Conservation (phyloP, 2,888 invertebrate genomes). For the Eumacrocentrus americanus region DNA sequence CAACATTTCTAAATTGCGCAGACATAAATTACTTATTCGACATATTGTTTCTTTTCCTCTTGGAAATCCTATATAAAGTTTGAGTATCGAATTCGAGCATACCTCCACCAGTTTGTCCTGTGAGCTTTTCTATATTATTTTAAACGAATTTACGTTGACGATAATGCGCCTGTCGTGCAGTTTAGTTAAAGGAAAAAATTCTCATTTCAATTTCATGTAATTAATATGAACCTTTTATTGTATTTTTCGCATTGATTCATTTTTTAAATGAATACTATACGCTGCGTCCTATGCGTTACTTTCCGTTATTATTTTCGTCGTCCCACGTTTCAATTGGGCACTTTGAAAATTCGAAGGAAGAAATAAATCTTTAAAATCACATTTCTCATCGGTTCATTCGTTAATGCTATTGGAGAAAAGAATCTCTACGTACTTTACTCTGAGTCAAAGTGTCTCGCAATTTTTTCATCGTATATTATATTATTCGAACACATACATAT, state of each 20-base stretch:
- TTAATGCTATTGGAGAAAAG: neutral
- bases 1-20: neutral
- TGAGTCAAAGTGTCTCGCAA: neutral
- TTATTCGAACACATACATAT: neutral
- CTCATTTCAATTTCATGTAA: neutral
- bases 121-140: neutral
- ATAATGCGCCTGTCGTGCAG: neutral
- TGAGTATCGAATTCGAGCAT: slow-evolving; percentile 27
- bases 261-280: neutral
- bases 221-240: slow-evolving; percentile 8
- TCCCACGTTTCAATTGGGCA: neutral
- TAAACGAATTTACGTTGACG: neutral
- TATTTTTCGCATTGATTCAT: slow-evolving; percentile 17
- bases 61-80: slow-evolving; percentile 18
- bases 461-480: neutral
- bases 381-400: neutral
- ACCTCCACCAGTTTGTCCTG: neutral
- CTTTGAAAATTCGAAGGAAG: neutral
- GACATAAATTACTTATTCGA: neutral
- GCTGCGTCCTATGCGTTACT: neutral
- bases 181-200: neutral
- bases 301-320: neutral
- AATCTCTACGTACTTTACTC: neutral
- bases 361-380: neutral
- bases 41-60: neutral